Percentiles rank a stretch among this genome's conserved stretches.
Evolutionary conservation across 2,113 vertebrate genomes (phyloP).

Genomic region (Phalacrocorax aristotelis): DNA sequence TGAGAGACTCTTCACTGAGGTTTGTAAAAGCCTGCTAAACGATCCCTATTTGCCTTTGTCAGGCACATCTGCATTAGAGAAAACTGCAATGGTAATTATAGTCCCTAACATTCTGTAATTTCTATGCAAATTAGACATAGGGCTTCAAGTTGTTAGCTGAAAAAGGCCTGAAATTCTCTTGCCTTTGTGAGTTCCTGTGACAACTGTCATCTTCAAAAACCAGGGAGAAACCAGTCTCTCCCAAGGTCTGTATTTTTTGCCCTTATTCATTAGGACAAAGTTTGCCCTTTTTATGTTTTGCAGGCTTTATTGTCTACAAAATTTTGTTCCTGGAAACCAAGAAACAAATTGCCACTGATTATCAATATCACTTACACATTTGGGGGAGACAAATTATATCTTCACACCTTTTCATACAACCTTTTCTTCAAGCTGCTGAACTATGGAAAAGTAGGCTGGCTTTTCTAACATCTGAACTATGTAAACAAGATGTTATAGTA

Average conservation of each 20-base stretch:
- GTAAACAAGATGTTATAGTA: not conserved
- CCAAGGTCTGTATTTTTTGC: not conserved
- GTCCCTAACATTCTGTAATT: not conserved
- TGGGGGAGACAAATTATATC: not conserved
- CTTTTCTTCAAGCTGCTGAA: not conserved
- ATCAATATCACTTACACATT: not conserved
- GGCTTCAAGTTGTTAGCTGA: not conserved
- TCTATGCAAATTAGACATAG: constrained; percentile 26
- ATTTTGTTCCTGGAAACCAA: not conserved
- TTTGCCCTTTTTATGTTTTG: not conserved
- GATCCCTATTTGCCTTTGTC: not conserved
- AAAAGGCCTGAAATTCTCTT: not conserved
- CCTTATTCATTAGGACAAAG: not conserved
- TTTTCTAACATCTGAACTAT: not conserved
- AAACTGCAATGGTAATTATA: not conserved
- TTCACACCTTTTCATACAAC: not conserved
- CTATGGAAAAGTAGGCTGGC: not conserved
- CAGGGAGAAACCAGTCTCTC: not conserved
- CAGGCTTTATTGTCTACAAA: not conserved
- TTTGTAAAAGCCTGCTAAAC: not conserved
- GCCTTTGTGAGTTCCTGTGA: not conserved
- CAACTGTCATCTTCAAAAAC: not conserved
- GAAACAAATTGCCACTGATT: not conserved
- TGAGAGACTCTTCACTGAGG: not conserved
- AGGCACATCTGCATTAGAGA: not conserved